phyloP scores from a whole-genome alignment of 92 coral and sea anemone species.

The Porites cylindrica region DNA sequence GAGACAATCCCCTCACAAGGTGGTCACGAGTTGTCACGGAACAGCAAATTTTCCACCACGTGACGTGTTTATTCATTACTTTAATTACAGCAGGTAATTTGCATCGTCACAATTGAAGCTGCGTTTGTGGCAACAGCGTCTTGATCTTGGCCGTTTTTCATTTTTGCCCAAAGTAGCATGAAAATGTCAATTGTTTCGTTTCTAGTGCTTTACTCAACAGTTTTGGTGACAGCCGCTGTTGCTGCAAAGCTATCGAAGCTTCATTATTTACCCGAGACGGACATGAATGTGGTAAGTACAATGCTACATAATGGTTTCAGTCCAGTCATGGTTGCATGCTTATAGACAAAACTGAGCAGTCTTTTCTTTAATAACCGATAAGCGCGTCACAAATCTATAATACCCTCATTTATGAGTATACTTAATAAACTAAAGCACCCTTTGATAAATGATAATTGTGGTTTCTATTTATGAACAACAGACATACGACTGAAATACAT shows the following conservation, averaged over 20 bases:
- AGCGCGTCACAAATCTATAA: too few species aligned
- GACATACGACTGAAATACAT: too few species aligned
- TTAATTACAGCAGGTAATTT: not conserved
- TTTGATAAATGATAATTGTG: too few species aligned
- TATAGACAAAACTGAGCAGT: too few species aligned
- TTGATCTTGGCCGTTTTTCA: not conserved
- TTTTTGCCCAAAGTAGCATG: not conserved
- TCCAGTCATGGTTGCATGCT: not conserved
- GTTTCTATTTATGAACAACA: too few species aligned
- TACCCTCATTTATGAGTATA: too few species aligned
- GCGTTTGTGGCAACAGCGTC: not conserved
- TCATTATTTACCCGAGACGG: conserved; percentile 11
- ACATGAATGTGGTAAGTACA: conserved; percentile 51
- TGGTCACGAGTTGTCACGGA: conserved; percentile 28
- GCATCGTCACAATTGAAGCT: not conserved
- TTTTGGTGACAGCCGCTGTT: not conserved
- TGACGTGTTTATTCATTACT: not conserved
- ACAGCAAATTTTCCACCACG: not conserved
- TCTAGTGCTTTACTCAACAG: not conserved
- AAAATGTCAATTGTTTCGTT: conserved; percentile 14
- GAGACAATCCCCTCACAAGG: not conserved
- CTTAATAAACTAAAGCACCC: too few species aligned
- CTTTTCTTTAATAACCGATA: too few species aligned
- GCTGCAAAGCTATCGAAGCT: not conserved
- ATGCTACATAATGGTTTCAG: not conserved